Percentiles rank a stretch among this genome's conserved stretches.
Conservation (phyloP, 1,140 invertebrate species). For the Ditylenchus dipsaci region DNA sequence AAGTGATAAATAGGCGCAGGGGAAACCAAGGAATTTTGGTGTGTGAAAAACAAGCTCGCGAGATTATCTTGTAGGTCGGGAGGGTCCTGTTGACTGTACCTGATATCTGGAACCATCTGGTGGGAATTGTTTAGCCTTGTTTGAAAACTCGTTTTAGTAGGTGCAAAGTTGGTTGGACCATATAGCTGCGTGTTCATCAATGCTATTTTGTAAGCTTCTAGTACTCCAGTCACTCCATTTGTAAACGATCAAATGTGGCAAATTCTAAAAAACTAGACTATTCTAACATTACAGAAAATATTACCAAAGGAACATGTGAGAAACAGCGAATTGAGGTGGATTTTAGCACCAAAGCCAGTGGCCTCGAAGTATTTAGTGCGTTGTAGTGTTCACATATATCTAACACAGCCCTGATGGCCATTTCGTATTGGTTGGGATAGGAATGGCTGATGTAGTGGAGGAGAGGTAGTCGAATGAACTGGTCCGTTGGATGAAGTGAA, state of each 20-base stretch:
- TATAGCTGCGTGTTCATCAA: conserved; percentile 64
- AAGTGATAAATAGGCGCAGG: no score
- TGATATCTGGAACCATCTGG: conserved; percentile 59
- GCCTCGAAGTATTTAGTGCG: conserved; percentile 50
- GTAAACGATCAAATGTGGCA: conserved; percentile 61
- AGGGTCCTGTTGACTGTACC: no score
- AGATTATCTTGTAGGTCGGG: no score
- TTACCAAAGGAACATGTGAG: conserved; percentile 43
- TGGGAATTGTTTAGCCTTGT: conserved; percentile 57
- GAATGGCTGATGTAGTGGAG: conserved; percentile 62
- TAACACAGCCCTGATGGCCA: conserved; percentile 46
- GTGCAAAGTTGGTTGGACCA: conserved; percentile 69
- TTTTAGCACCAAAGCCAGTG: conserved; percentile 50
- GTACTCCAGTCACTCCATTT: conserved; percentile 59
- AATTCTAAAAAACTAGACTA: no score
- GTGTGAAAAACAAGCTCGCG: no score
- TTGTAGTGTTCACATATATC: conserved; percentile 69
- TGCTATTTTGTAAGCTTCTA: conserved; percentile 59
- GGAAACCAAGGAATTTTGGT: no score
- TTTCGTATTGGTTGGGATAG: conserved; percentile 64
- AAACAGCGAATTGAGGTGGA: conserved; percentile 26
- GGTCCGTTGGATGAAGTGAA: conserved; percentile 71
- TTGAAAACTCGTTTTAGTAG: conserved; percentile 65
- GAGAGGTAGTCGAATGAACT: conserved; percentile 62
- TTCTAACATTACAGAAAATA: background rate